Percentiles rank a stretch among this genome's conserved stretches.
Evolutionary conservation across 1,140 invertebrate species (phyloP).

Genomic region (Cyrtorhinus lividipennis): DNA sequence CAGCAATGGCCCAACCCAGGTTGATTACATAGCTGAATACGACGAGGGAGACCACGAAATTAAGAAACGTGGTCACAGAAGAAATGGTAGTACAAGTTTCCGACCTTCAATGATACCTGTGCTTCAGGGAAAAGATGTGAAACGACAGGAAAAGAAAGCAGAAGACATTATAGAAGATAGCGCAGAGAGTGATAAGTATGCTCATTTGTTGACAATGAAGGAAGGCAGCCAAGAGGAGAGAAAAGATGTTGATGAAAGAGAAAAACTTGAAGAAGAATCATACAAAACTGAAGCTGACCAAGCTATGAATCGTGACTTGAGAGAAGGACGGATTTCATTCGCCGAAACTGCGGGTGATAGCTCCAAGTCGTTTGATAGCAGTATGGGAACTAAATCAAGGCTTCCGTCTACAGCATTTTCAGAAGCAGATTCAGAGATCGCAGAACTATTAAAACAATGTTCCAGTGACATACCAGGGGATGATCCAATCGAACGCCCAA

Average conservation of each 20-base stretch:
- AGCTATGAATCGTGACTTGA: conserved; percentile 29
- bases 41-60: conserved; percentile 30
- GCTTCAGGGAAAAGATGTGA: conserved; percentile 16
- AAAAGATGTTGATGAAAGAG: conserved; percentile 32
- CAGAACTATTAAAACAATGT: conserved; percentile 29
- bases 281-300: conserved; percentile 32
- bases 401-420: conserved; percentile 29
- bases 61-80: conserved; percentile 36
- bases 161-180: conserved; percentile 24
- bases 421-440: conserved; percentile 33
- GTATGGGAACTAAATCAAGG: conserved; percentile 29
- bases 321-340: conserved; percentile 25
- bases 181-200: conserved; percentile 30
- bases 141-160: conserved; percentile 12
- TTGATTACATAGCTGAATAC: conserved; percentile 36
- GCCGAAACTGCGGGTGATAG: conserved; percentile 25
- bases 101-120: conserved; percentile 27
- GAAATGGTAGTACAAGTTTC: conserved; percentile 37
- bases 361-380: conserved; percentile 23
- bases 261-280: conserved; percentile 28
- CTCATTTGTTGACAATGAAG: conserved; percentile 30
- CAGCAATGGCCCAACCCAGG: conserved; percentile 40
- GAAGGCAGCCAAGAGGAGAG: conserved; percentile 32
- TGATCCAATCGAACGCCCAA: conserved; percentile 35
- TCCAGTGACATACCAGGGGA: conserved; percentile 29